Evolutionary conservation across 2,113 vertebrate genomes (phyloP), one percentile per base, ranked within the genome.

Genomic region (Romanogobio albipinnatus): DNA sequence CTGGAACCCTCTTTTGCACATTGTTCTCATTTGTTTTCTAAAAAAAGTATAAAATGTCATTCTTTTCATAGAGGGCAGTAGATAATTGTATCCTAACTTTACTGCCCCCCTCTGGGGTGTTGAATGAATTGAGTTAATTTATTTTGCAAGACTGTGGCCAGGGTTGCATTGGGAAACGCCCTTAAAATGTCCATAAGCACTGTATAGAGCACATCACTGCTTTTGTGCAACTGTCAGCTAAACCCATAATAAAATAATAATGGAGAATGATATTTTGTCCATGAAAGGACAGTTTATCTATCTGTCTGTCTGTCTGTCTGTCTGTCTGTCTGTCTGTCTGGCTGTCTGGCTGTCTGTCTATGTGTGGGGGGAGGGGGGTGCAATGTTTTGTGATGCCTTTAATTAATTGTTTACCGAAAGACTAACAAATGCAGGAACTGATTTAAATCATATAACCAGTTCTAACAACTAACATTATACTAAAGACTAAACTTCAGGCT

Each of bases 51-150:
- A 70, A 47, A 51, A 82, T 1, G 29, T 14, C 1, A 33, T 64
- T 15, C 8, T 2, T 53, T 14, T 8, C 9, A 26, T 64, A 24
- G 11, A 24, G 19, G 56, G 39, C 22, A 76, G 81, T 61, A n/a
- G 5, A 61, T 56, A 84, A 78, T 84, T 78, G 81, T 84, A 24
- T 80, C 39, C 5, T 59, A 68, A n/a, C 79, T 76, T 58, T 86
- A 66, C 76, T 68, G 86, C 86, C 88, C 81, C 14, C 86, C 56
- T n/a, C 68, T 89, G 88, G 84, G 59, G 53, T 75, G 36, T 24
- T 17, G 22, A 75, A 47, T 78, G 3, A 10, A 29, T 7, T 39
- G 33, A 15, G 15, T 29, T 49, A 24, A 49, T 51, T 29, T 0
- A 49, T 56, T 77, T 80, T 80, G 6, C 24, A 80, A 59, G 73